Conservation (phyloP, 2,797 vertebrate genomes). For the Pogoniulus pusillus region DNA sequence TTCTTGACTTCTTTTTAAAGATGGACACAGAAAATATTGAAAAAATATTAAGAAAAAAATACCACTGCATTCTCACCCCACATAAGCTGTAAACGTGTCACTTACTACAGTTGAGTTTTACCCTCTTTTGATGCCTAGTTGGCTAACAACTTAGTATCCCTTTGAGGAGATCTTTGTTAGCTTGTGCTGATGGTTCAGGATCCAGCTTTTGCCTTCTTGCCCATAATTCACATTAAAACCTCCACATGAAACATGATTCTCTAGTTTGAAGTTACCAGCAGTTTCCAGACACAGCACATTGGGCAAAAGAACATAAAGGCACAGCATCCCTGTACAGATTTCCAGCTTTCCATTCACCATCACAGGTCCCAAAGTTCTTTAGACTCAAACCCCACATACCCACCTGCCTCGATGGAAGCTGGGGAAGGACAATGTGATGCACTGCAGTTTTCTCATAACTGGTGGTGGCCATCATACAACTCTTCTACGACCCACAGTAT, state of each 20-base stretch:
- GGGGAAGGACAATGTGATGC: background rate
- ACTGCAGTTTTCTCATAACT: background rate
- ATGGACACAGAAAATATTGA: background rate
- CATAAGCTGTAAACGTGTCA: background rate
- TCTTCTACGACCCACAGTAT: background rate
- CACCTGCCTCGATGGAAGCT: accelerated
- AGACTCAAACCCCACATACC: background rate
- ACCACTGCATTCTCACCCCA: background rate
- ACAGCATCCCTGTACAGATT: background rate
- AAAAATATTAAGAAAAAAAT: background rate
- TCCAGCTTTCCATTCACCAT: background rate
- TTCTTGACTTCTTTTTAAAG: background rate
- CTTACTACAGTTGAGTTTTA: background rate
- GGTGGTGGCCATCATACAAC: background rate
- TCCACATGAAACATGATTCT: background rate
- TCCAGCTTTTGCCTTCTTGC: background rate
- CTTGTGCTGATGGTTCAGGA: background rate
- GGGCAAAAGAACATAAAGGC: background rate
- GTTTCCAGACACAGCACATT: background rate
- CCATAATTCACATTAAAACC: background rate
- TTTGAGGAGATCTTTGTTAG: background rate
- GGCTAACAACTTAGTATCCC: background rate
- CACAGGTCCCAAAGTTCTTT: background rate
- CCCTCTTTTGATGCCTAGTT: background rate
- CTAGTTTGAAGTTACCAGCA: background rate